Base-by-base conservation (phyloP, 2,888 invertebrate genomes). In the Polydrusus tereticollis region DNA sequence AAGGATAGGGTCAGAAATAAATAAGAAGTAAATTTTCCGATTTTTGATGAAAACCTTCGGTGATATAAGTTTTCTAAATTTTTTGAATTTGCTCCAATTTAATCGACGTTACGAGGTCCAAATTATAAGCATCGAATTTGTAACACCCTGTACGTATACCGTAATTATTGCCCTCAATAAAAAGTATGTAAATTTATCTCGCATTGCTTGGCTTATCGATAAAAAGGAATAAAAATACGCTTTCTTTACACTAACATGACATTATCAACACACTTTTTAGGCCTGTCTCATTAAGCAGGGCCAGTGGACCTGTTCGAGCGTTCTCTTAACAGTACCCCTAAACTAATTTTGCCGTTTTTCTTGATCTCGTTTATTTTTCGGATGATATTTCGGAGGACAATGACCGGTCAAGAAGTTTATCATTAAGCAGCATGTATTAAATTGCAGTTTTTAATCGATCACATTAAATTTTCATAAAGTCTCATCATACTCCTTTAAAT, bases 281-380 rank as follows among this genome's bases (percentile, higher is more conserved):
- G 23, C 47, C 47, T 47, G 47, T 47, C 47, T 47, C 47, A 47
- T 47, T 47, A 47, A 23, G 47, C 47, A 45, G 20, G 6, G n/a
- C 7, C 45, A 18, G 7, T 47, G 47, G 47, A 47, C 47, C 47
- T 21, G 47, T 47, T 47, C 23, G 8, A 21, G 0, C 47, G 21
- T 47, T 47, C 47, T 47, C 21, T 47, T 23, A 47, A 47, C 47
- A 47, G 47, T 47, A 47, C 21, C 47, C 47, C 47, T 47, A 47
- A 23, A 47, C 47, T 47, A 23, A 47, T 47, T 47, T 47, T 47
- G 47, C 23, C 23, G 47, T 47, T 47, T 47, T 47, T 47, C 47
- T 47, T 23, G 47, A 23, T 47, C 23, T 47, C 47, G n/a, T 47
- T 47, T 47, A 47, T 47, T 23, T 47, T 47, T 47, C 47, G 47